phyloP scores from a whole-genome alignment of 2,113 vertebrate genomes.

The Hippocampus zosterae region DNA sequence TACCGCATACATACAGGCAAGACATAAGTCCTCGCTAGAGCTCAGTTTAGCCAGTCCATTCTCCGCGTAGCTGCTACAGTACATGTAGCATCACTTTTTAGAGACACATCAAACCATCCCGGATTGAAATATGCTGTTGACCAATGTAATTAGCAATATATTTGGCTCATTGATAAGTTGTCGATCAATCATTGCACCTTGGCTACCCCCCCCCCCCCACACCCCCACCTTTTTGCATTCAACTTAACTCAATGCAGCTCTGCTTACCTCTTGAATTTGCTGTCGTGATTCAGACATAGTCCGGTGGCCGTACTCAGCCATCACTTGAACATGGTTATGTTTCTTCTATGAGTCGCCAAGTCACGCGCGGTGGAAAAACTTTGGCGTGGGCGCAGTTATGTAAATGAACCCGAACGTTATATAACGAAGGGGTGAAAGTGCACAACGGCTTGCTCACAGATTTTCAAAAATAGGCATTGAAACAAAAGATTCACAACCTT shows the following conservation, averaged over 20 bases:
- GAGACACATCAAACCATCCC: too few species aligned
- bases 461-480: neutral
- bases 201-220: too few species aligned
- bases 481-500: neutral
- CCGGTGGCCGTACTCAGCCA: neutral
- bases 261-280: neutral
- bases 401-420: neutral
- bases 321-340: neutral
- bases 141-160: too few species aligned
- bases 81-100: neutral
- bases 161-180: too few species aligned
- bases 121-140: too few species aligned
- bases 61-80: neutral
- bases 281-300: too few species aligned
- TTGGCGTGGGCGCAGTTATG: neutral
- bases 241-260: neutral
- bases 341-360: neutral
- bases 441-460: neutral
- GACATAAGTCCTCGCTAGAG: neutral
- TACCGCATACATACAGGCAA: neutral
- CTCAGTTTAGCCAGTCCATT: neutral
- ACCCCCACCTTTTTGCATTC: neutral
- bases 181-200: too few species aligned
- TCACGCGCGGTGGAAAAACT: neutral
- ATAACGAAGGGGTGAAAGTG: neutral